Evolutionary conservation across 2,888 invertebrate genomes (phyloP), one percentile per base, ranked within the genome.

Genomic region (Entomobrya proxima): DNA sequence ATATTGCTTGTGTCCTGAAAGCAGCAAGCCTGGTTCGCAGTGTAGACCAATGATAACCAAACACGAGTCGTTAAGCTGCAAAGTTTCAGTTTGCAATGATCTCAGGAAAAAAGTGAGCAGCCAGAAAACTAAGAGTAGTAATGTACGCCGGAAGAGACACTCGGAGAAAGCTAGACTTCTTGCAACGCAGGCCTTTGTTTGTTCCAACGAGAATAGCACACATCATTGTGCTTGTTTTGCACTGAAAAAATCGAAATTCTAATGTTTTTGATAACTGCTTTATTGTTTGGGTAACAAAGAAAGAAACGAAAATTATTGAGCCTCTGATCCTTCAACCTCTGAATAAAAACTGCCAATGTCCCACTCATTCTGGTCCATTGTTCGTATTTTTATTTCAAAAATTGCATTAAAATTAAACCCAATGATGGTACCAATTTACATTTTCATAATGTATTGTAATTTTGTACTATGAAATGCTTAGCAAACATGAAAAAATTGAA

Each of bases 1-100:
- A 0, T 82, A 82, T 32, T 82, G 82, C 15, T 50, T 64, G 15
- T 82, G 82, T 11, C 75, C 82, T 7, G 24, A 4, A 64, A 35
- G 9, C 18, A 64, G 18, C 18, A 18, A 35, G 11, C 35, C 64
- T 0, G 35, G 35, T 0, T 11, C 18, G 15, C 15, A 82, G 11
- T 82, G 82, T 40, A 64, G 75, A 4, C 75, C 3, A 2, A 35
- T 76, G 2, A 27, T 27, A 35, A 67, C 30, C 18, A 24, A 24
- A 24, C 32, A 27, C 27, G 75, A 82, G 24, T 27, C 50, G n/a
- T 5, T 6, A 21, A 30, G 1, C 0, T 82, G 82, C 21, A 37
- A 64, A 15, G 13, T 32, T 0, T 47, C 27, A 21, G 55, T 55
- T 21, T 80, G 80, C 27, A 47, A 3, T 32, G 32, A 35, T 47